phyloP scores from a whole-genome alignment of 2,113 vertebrate genomes.

The Cyrtonyx montezumae region DNA sequence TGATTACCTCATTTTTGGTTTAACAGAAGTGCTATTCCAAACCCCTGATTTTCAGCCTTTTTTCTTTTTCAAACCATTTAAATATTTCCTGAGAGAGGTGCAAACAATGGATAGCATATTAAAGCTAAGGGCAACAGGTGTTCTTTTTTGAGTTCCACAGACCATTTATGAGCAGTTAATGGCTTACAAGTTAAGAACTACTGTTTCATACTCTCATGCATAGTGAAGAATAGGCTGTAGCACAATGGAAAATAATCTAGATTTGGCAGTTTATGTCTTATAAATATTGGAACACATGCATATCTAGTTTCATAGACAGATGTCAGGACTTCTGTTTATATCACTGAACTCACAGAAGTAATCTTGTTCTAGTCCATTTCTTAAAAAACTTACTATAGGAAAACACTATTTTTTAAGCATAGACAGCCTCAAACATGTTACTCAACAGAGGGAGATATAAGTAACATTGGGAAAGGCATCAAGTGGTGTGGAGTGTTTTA shows the following conservation, averaged over 20 bases:
- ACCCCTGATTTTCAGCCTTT: not conserved
- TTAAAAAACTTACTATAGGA: not conserved
- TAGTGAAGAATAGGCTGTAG: not conserved
- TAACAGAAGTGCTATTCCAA: not conserved
- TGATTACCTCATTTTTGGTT: not conserved
- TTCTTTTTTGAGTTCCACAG: constrained; percentile 1
- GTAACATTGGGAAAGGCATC: not conserved
- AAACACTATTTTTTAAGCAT: not conserved
- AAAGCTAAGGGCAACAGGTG: not conserved
- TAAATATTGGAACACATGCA: not conserved
- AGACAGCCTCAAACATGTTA: not conserved
- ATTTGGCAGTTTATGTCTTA: not conserved
- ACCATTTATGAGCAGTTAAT: not conserved
- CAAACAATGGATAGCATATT: not conserved
- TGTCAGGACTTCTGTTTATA: not conserved
- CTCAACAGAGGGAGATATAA: not conserved
- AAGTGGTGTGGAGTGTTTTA: not conserved
- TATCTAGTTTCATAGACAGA: not conserved
- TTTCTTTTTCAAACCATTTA: not conserved
- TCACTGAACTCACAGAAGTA: not conserved
- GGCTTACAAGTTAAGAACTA: not conserved
- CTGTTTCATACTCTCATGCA: not conserved
- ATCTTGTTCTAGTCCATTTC: not conserved
- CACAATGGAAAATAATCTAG: not conserved
- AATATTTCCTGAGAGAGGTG: not conserved